Evolutionary conservation across 2,113 vertebrate genomes (phyloP).

Genomic region (Panthera uncia): DNA sequence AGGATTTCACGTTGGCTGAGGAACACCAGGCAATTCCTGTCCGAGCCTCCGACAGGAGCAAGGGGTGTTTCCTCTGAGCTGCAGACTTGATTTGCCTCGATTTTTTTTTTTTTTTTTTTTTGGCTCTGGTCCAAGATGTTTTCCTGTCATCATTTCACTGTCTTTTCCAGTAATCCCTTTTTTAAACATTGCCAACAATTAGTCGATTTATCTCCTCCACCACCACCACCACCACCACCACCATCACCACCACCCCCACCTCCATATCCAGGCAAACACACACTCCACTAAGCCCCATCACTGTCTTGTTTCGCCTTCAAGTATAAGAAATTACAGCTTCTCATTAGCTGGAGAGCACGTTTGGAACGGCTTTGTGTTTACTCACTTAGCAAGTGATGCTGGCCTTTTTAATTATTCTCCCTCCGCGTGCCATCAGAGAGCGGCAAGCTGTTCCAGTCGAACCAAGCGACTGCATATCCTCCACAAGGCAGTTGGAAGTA

Average conservation of each 20-base stretch:
- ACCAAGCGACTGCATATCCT: slow-evolving; percentile 78
- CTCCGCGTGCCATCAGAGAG: slow-evolving; percentile 85
- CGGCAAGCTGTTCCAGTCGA: slow-evolving; percentile 83
- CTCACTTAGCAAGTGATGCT: slow-evolving; percentile 88
- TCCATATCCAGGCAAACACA: slow-evolving; percentile 70
- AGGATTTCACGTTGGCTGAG: slow-evolving; percentile 73
- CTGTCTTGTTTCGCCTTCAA: slow-evolving; percentile 85
- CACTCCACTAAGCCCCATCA: slow-evolving; percentile 82
- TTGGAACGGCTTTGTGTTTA: slow-evolving; percentile 88
- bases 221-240: slow-evolving; percentile 63
- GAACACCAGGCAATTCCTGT: slow-evolving; percentile 72
- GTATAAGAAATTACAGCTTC: slow-evolving; percentile 88
- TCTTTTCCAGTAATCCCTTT: slow-evolving; percentile 88
- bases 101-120: slow-evolving; percentile 79
- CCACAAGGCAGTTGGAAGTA: slow-evolving; percentile 84
- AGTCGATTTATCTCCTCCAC: slow-evolving; percentile 81
- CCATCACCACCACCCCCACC: slow-evolving; percentile 68
- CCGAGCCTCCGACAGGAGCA: slow-evolving; percentile 75
- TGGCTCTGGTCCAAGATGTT: slow-evolving; percentile 87
- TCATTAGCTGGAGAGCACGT: slow-evolving; percentile 86
- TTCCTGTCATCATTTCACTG: slow-evolving; percentile 86
- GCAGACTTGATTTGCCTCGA: slow-evolving; percentile 85
- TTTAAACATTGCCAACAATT: slow-evolving; percentile 89
- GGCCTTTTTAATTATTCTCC: slow-evolving; percentile 87
- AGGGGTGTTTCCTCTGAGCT: slow-evolving; percentile 81